A percentile compares a stretch with the other conserved stretches of the same genome.
These are phyloP conservation scores for Amblyteles armatorius DNA, from an alignment of 2,888 invertebrate species.

Conservation along the genomic window DNA sequence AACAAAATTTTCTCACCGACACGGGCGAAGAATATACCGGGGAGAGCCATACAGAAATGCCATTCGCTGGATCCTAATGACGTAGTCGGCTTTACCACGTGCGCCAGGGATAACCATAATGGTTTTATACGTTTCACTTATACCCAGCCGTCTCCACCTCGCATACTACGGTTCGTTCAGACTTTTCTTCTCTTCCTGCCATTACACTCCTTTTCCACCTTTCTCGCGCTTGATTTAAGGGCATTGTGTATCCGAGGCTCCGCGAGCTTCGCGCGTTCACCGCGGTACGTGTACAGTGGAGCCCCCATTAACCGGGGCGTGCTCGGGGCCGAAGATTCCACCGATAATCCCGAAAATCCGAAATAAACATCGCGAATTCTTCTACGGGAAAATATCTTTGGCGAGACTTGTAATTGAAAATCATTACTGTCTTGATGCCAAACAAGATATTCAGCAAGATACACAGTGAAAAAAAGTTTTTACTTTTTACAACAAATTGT, in stretches of 20 bases:
- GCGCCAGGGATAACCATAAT: conserved; percentile 76
- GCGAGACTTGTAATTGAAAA: background rate
- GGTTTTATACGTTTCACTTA: conserved; percentile 80
- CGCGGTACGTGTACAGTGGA: background rate
- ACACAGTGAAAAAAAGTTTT: too few species aligned
- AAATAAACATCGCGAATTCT: background rate
- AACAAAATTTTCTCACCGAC: conserved; percentile 52
- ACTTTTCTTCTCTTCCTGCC: conserved; percentile 17
- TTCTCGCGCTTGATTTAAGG: conserved; percentile 61
- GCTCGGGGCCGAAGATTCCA: too few species aligned
- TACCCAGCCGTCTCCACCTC: conserved; percentile 62
- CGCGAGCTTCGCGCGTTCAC: conserved; percentile 39
- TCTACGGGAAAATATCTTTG: background rate
- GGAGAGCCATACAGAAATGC: conserved; percentile 54
- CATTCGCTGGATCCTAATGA: conserved; percentile 77
- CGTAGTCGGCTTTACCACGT: conserved; percentile 74
- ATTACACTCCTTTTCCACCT: conserved; percentile 25
- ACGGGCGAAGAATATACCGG: conserved; percentile 34
- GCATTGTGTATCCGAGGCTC: conserved; percentile 52
- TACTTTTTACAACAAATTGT: too few species aligned
- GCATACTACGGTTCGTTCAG: conserved; percentile 23
- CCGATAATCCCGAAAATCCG: background rate
- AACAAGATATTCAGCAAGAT: background rate
- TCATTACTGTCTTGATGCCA: background rate
- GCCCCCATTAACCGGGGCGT: background rate